Base-by-base conservation (phyloP, 1,140 invertebrate species). In the Formica selysi region DNA sequence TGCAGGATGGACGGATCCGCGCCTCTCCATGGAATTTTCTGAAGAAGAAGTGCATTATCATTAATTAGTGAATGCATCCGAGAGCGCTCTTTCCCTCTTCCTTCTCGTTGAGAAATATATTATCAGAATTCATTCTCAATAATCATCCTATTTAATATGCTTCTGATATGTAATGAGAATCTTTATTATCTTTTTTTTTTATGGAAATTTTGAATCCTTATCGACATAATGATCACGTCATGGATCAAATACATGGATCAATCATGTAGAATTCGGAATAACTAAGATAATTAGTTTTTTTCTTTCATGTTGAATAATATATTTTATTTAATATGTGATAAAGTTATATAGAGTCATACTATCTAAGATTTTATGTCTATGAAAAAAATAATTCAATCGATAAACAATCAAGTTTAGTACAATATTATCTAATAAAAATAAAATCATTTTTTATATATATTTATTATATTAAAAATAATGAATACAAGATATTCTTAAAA, bases 11-110 rank as follows among this genome's bases (percentile, higher is more conserved):
- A 59, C 22, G n/a, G 57, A 62, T 29, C 36, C 73, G 22, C 38
- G 19, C 26, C 48, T 41, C 48, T 80, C 32, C 7, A 73, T 59
- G 54, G 19, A 73, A 81, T 73, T 61, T 26, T 38, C 10, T 67
- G 26, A 61, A 73, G 68, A 73, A 62, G 26, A 73, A 62, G 19
- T 61, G 79, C 48, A 80, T 73, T 73, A 81, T 73, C 38, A 51
- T 36, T 81, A 73, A 80, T 80, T 80, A 80, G 22, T 51, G 65
- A 0, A 16, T 32, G 62, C 26, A 16, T 3, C 13, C 41, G 26
- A 29, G 11, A 44, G 48, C 32, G 19, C 44, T 78, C 29, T 65
- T 13, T 13, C 32, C 16, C 48, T 57, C 10, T 13, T 74, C 7
- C 19, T 64, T 22, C n/a, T 0, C 16, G 1, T 57, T 5, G 2